phyloP scores from a whole-genome alignment of 2,888 invertebrate species.

The Lottia scabra region DNA sequence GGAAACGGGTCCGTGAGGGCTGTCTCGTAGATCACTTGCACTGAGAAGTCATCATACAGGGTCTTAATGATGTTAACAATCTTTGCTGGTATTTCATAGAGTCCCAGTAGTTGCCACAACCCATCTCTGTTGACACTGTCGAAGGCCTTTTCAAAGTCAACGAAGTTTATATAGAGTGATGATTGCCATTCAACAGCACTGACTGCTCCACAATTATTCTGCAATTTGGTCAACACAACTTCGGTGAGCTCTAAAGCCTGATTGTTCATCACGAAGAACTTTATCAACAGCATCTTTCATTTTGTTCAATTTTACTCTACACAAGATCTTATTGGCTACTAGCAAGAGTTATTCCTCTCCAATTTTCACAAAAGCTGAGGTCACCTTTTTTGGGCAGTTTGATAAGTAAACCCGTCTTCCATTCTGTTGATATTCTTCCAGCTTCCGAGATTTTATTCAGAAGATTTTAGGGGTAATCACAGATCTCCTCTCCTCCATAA shows the following conservation, averaged over 20 bases:
- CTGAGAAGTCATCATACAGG: neutral
- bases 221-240: slow-evolving; percentile 9
- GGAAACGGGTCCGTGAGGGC: slow-evolving; percentile 16
- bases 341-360: slow-evolving; percentile 8
- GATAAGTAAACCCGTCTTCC: slow-evolving; percentile 2
- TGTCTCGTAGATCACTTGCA: slow-evolving; percentile 5
- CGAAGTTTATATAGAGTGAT: too few species aligned
- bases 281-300: slow-evolving; percentile 16
- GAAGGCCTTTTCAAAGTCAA: too few species aligned
- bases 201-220: slow-evolving; percentile 1
- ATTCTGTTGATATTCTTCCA: slow-evolving; percentile 10
- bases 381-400: slow-evolving; percentile 12
- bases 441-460: slow-evolving; percentile 6
- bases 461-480: slow-evolving; percentile 7
- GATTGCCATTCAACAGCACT: too few species aligned
- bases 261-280: slow-evolving; percentile 7
- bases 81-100: slow-evolving; percentile 11
- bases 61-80: too few species aligned
- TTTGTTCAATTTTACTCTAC: slow-evolving; percentile 8
- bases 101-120: slow-evolving; percentile 19
- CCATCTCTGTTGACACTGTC: slow-evolving; percentile 22
- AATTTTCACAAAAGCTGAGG: slow-evolving; percentile 14
- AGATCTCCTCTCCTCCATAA: slow-evolving; percentile 8
- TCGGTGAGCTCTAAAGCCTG: neutral
- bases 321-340: slow-evolving; percentile 17